phyloP scores from a whole-genome alignment of 1,140 invertebrate species.

The Acromyrmex charruanus region DNA sequence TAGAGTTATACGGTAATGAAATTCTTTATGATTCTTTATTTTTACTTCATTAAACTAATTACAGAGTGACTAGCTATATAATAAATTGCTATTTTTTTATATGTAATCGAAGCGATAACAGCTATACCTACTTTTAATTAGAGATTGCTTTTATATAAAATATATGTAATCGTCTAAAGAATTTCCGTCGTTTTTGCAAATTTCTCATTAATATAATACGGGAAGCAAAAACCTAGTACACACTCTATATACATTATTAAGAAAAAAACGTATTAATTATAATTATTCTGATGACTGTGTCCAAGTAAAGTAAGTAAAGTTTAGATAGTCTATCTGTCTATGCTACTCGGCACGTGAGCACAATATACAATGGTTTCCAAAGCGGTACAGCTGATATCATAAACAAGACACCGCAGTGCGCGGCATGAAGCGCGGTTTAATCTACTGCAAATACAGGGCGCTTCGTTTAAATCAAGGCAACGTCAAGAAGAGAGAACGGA shows the following conservation, averaged over 20 bases:
- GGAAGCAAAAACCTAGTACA: background rate
- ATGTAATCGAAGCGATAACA: background rate
- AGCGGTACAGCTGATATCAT: constrained; percentile 47
- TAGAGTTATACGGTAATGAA: background rate
- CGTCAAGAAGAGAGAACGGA: constrained; percentile 73
- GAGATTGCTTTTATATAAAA: background rate
- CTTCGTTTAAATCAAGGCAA: constrained; percentile 77
- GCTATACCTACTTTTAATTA: background rate
- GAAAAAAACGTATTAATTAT: background rate
- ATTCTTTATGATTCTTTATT: background rate
- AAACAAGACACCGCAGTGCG: constrained; percentile 39
- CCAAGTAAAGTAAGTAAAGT: background rate
- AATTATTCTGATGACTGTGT: background rate
- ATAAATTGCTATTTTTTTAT: background rate
- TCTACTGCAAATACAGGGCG: constrained; percentile 81
- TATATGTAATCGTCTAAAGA: background rate
- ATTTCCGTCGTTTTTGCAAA: background rate
- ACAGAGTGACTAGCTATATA: background rate
- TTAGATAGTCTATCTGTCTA: constrained; percentile 17
- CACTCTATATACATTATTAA: no score
- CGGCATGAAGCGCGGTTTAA: constrained; percentile 74
- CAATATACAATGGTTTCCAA: constrained; percentile 52
- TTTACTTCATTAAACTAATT: constrained; percentile 11
- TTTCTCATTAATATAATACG: background rate
- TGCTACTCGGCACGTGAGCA: constrained; percentile 42